Evolutionary conservation across 92 coral and sea anemone species (phyloP).

Genomic region (Chrysogorgia sp.): DNA sequence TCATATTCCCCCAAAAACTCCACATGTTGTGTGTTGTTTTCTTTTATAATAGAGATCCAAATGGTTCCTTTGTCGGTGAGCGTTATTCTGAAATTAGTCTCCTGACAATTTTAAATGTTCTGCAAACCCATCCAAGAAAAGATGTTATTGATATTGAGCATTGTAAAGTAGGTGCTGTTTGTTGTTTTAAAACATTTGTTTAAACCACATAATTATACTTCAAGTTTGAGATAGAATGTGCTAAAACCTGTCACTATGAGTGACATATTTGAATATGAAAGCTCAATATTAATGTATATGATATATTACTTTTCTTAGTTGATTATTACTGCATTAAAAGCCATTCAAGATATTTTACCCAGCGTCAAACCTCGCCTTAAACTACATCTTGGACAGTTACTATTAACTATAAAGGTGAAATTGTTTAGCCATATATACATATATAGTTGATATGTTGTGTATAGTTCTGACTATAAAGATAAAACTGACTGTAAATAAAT

Average conservation of each 20-base stretch:
- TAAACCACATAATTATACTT: neutral
- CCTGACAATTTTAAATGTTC: slow-evolving; percentile 20
- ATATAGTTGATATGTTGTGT: no score
- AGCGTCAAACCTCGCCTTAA: slow-evolving; percentile 15
- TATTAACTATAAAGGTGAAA: slow-evolving; percentile 33
- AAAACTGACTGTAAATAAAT: no score
- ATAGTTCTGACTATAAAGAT: no score
- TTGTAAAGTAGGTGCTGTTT: slow-evolving; percentile 29
- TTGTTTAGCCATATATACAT: no score
- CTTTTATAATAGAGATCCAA: slow-evolving; percentile 3
- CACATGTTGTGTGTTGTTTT: neutral
- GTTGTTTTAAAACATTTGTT: no score
- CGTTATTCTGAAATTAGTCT: slow-evolving; percentile 24
- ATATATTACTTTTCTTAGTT: neutral
- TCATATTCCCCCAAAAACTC: no score
- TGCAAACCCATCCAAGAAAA: slow-evolving; percentile 34
- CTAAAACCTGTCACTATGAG: neutral
- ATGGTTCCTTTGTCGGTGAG: slow-evolving; percentile 28
- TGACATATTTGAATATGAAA: neutral
- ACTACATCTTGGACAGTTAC: slow-evolving; percentile 40
- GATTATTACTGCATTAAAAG: slow-evolving; percentile 25
- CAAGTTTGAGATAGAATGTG: neutral
- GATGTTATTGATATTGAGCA: slow-evolving; percentile 32
- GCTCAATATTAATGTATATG: neutral
- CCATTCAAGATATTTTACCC: slow-evolving; percentile 38